Evolutionary conservation across 2,888 invertebrate genomes (phyloP).

Genomic region (Mycalesis mineus): DNA sequence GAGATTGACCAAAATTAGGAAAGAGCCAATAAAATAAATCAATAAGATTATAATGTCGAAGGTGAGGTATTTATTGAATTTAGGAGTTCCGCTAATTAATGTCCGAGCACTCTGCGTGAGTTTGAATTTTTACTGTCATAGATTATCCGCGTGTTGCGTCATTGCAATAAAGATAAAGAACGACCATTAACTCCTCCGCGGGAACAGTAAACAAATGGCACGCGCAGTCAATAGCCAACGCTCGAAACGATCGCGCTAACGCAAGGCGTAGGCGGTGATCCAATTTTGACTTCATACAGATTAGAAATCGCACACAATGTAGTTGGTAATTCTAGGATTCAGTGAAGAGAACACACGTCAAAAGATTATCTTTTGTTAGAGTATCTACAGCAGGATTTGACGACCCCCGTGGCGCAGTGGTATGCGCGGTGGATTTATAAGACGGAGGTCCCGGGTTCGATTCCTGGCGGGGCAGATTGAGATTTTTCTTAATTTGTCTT

Average conservation of each 20-base stretch:
- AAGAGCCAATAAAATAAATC: conserved; percentile 15
- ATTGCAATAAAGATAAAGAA: conserved; percentile 44
- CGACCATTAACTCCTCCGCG: conserved; percentile 42
- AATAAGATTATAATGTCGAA: conserved; percentile 19
- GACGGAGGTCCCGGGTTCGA: too few species aligned
- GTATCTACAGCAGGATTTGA: too few species aligned
- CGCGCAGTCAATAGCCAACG: conserved; percentile 19
- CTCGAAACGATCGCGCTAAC: conserved; percentile 13
- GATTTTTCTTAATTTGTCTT: too few species aligned
- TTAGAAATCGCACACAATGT: background rate
- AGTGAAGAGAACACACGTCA: background rate
- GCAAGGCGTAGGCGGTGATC: background rate
- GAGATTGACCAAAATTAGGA: background rate
- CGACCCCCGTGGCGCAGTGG: too few species aligned
- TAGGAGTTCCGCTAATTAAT: conserved; percentile 33
- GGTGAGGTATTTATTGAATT: conserved; percentile 31
- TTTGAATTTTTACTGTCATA: conserved; percentile 29
- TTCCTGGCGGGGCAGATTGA: too few species aligned
- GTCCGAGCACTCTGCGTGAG: conserved; percentile 28
- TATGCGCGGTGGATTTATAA: too few species aligned
- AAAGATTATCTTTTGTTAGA: too few species aligned
- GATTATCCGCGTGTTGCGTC: conserved; percentile 31
- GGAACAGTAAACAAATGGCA: conserved; percentile 37
- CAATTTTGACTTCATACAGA: background rate
- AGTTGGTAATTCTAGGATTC: background rate